Evolutionary conservation across 2,888 invertebrate species (phyloP).

Genomic region (Thera obeliscata): DNA sequence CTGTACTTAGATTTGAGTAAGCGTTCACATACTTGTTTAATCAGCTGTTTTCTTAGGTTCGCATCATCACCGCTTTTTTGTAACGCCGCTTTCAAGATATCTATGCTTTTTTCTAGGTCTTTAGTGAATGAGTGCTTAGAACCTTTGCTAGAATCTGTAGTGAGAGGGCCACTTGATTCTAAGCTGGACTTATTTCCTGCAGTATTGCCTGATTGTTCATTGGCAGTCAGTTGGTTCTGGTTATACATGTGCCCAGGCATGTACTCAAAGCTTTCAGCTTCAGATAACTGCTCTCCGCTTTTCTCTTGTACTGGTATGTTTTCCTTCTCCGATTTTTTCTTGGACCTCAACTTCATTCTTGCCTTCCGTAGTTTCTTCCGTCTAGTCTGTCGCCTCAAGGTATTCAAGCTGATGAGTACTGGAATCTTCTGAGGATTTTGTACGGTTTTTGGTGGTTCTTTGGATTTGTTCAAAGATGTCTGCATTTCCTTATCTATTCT

Average conservation of each 20-base stretch:
- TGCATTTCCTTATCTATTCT: constrained; percentile 73
- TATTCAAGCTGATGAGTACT: constrained; percentile 69
- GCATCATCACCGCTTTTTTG: constrained; percentile 85
- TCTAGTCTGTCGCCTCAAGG: constrained; percentile 60
- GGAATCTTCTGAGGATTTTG: constrained; percentile 56
- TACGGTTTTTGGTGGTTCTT: constrained; percentile 41
- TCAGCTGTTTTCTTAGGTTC: constrained; percentile 85
- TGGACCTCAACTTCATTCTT: constrained; percentile 53
- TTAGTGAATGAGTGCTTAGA: constrained; percentile 76
- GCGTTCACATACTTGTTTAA: constrained; percentile 86
- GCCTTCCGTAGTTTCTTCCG: constrained; percentile 56
- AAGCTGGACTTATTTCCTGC: constrained; percentile 75
- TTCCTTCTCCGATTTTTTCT: constrained; percentile 53
- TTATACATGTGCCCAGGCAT: constrained; percentile 85
- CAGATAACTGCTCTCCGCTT: constrained; percentile 74
- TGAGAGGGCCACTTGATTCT: constrained; percentile 71
- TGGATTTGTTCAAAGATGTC: constrained; percentile 59
- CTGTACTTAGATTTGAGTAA: constrained; percentile 85
- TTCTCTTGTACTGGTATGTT: constrained; percentile 55
- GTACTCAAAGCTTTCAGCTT: constrained; percentile 89
- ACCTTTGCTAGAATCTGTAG: constrained; percentile 74
- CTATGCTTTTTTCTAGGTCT: constrained; percentile 86
- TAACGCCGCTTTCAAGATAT: constrained; percentile 84
- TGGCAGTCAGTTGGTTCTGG: constrained; percentile 68
- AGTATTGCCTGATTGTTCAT: constrained; percentile 49